Conservation (phyloP, 2,797 vertebrate species). For the Pangasius krempfi region DNA sequence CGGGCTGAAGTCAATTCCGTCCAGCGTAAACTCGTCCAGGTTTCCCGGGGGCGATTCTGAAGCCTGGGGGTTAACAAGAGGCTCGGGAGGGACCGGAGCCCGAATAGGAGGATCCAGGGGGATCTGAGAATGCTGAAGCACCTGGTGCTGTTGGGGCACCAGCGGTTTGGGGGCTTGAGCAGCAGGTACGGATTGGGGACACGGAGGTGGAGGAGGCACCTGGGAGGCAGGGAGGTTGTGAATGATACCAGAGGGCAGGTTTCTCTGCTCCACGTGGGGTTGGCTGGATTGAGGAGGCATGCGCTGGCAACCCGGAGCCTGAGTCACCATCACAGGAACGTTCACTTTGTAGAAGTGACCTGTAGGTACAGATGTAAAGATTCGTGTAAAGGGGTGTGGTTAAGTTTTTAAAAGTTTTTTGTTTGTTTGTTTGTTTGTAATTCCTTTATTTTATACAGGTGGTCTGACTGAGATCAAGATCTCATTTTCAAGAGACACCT, state of each 20-base stretch:
- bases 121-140: constrained; percentile 42
- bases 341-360: constrained; percentile 95
- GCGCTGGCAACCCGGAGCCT: constrained; percentile 75
- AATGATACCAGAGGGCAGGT: constrained; percentile 34
- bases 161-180: not conserved
- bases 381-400: not conserved
- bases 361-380: constrained; percentile 56
- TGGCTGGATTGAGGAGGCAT: constrained; percentile 70
- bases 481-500: no score
- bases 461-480: no score
- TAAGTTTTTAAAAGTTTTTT: not conserved
- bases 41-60: constrained; percentile 51
- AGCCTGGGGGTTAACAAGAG: constrained; percentile 59
- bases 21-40: constrained; percentile 54
- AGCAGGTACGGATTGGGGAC: constrained; percentile 49
- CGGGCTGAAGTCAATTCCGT: constrained; percentile 68
- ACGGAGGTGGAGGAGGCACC: constrained; percentile 56
- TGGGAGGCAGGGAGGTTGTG: constrained; percentile 51
- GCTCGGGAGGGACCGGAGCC: constrained; percentile 50
- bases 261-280: constrained; percentile 71
- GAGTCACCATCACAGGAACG: constrained; percentile 89
- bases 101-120: constrained; percentile 50
- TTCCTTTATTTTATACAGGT: not conserved
- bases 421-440: not conserved
- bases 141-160: not conserved